A percentile compares a stretch with the other conserved stretches of the same genome.
phyloP scores from a whole-genome alignment of 2,113 vertebrate genomes.

The Motacilla tschutschensis region DNA sequence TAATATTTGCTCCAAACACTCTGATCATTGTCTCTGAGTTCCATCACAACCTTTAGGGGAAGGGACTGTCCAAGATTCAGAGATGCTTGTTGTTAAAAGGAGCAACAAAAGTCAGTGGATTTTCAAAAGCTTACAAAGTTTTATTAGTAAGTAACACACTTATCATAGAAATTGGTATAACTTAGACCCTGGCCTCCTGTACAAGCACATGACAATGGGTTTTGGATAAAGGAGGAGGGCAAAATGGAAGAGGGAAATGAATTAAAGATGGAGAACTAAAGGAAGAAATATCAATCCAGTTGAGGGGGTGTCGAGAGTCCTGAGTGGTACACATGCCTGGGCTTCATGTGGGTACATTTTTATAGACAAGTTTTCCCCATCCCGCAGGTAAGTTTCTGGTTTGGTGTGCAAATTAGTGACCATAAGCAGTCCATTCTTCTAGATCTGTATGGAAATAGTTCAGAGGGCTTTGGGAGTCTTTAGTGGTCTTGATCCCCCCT shows the following conservation, averaged over 20 bases:
- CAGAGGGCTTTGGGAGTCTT: neutral
- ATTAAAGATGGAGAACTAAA: neutral
- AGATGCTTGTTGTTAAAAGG: neutral
- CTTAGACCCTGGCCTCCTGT: neutral
- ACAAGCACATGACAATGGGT: neutral
- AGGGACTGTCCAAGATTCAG: neutral
- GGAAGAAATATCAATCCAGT: neutral
- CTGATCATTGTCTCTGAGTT: neutral
- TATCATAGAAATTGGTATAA: neutral
- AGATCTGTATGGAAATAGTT: neutral
- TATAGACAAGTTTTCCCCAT: neutral
- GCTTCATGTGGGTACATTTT: neutral
- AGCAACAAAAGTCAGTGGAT: neutral
- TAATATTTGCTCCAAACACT: neutral
- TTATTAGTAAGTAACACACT: neutral
- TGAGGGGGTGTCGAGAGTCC: neutral
- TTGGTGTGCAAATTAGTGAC: neutral
- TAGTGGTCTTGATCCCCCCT: neutral
- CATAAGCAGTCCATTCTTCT: neutral
- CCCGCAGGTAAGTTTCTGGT: neutral
- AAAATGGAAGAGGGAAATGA: neutral
- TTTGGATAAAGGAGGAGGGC: neutral
- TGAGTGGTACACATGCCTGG: neutral
- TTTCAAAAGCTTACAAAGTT: neutral
- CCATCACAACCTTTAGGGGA: rapidly evolving